Evolutionary conservation across 2,888 invertebrate genomes (phyloP).

Genomic region (Thera britannica): DNA sequence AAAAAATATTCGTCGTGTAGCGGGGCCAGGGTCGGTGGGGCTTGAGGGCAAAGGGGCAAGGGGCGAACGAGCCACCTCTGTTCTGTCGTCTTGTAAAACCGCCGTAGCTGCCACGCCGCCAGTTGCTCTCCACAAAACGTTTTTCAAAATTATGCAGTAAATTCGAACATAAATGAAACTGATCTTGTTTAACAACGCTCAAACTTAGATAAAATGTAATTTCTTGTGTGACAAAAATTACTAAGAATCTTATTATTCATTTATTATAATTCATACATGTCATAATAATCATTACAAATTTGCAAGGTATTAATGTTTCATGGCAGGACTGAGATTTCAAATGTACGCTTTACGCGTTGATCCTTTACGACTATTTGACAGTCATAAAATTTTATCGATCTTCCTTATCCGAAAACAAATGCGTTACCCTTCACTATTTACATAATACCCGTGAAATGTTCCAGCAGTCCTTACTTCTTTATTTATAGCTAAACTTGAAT

Average conservation of each 20-base stretch:
- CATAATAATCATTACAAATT: constrained; percentile 1
- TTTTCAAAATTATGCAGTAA: not conserved
- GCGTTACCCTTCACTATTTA: constrained; percentile 29
- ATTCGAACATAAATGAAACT: too few species aligned
- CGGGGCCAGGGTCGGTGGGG: constrained; percentile 63
- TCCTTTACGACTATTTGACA: constrained; percentile 63
- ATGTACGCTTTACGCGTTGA: constrained; percentile 55
- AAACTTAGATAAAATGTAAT: too few species aligned
- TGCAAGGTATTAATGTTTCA: constrained; percentile 6
- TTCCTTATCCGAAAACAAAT: constrained; percentile 46
- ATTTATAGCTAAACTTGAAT: not conserved
- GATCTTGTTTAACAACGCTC: too few species aligned
- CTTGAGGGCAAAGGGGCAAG: constrained; percentile 44
- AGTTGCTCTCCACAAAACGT: constrained; percentile 8
- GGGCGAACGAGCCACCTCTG: constrained; percentile 23
- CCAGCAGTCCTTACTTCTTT: not conserved
- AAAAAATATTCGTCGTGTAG: constrained; percentile 77
- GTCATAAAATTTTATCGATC: constrained; percentile 60
- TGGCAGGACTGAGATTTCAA: constrained; percentile 43
- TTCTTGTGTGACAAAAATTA: too few species aligned
- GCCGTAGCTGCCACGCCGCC: not conserved
- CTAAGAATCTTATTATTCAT: too few species aligned
- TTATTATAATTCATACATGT: not conserved
- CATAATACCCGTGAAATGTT: constrained; percentile 7
- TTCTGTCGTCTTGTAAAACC: not conserved